These are phyloP conservation scores for Batillaria attramentaria DNA, from an alignment of 1,140 invertebrate species.

Conservation along the genomic window DNA sequence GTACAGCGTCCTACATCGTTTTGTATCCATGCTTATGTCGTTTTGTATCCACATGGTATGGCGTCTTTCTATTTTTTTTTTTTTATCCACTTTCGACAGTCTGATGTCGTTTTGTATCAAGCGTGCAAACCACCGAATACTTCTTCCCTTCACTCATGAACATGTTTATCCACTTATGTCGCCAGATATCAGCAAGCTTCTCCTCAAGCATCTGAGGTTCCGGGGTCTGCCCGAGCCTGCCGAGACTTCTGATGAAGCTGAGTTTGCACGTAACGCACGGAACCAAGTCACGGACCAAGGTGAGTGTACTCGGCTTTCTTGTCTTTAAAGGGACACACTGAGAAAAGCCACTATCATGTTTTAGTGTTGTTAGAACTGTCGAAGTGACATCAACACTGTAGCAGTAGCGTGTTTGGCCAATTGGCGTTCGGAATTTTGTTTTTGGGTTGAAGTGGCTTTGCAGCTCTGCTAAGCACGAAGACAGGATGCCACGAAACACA, in stretches of 20 bases:
- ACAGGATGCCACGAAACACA: too few species aligned
- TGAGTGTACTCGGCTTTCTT: background rate
- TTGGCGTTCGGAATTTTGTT: background rate
- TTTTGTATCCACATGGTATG: background rate
- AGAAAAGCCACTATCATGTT: background rate
- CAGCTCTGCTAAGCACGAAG: too few species aligned
- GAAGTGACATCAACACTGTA: background rate
- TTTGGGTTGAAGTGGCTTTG: background rate
- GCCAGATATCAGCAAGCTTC: conserved; percentile 26
- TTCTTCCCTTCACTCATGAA: background rate
- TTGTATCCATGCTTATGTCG: background rate
- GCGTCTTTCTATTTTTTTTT: background rate
- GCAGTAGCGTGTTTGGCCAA: background rate
- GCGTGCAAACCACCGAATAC: background rate
- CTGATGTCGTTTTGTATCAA: background rate
- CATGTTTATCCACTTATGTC: background rate
- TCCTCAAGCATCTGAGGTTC: conserved; percentile 24
- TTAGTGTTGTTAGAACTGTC: background rate
- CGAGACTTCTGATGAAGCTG: background rate
- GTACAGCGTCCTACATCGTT: background rate
- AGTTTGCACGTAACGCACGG: background rate
- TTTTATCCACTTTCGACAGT: background rate
- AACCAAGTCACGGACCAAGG: background rate
- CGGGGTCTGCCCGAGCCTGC: background rate
- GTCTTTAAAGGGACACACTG: background rate